These are phyloP conservation scores for Andrena bucephala DNA, from an alignment of 2,888 invertebrate species.

Conservation along the genomic window DNA sequence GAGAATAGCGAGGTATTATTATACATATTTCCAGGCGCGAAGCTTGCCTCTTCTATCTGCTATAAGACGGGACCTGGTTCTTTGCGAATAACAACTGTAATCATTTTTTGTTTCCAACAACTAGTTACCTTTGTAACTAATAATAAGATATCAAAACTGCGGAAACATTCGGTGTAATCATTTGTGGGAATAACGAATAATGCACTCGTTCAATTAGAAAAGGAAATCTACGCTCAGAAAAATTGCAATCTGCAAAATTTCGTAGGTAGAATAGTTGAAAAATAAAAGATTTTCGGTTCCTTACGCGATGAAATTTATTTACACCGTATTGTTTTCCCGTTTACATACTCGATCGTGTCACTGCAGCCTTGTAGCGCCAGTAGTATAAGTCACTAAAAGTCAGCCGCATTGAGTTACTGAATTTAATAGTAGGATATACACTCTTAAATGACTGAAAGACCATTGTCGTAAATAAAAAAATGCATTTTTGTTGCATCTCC, in stretches of 20 bases:
- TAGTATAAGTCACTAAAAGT: conserved; percentile 37
- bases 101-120: too few relatives aligned
- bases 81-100: too few relatives aligned
- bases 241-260: too few relatives aligned
- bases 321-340: neutral
- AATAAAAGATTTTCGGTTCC: neutral
- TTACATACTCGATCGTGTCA: neutral
- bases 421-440: conserved; percentile 46
- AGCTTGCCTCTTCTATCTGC: neutral
- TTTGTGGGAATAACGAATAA: too few relatives aligned
- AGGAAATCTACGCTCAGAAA: too few relatives aligned
- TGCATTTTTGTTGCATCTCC: neutral
- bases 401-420: conserved; percentile 47
- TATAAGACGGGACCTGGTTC: neutral
- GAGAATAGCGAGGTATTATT: conserved; percentile 10
- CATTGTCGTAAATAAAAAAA: conserved; percentile 34
- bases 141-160: too few relatives aligned
- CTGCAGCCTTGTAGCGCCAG: neutral
- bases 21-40: conserved; percentile 24
- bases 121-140: too few relatives aligned
- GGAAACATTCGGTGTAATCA: too few relatives aligned
- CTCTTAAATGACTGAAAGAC: conserved; percentile 17
- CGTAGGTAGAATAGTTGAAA: too few relatives aligned
- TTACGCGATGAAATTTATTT: conserved; percentile 4
- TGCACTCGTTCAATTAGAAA: too few relatives aligned